Percentiles rank a stretch among this genome's conserved stretches.
Evolutionary conservation across 2,797 vertebrate genomes (phyloP).

Genomic region (Tokudaia tokunoshimensis): DNA sequence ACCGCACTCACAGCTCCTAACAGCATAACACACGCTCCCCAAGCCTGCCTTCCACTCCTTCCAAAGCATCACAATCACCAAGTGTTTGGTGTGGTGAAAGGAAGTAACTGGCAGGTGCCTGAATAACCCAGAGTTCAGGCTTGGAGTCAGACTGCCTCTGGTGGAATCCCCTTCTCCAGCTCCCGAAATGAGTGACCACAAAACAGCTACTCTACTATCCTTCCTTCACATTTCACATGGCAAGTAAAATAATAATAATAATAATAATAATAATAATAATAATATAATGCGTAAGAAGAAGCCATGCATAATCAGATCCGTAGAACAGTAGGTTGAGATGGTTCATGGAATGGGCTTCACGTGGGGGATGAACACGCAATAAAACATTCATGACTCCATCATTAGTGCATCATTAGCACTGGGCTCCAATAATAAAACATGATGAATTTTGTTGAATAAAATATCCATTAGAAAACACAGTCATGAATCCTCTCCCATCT

Average conservation of each 20-base stretch:
- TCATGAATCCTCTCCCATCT: slow-evolving; percentile 8
- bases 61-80: neutral
- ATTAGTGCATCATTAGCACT: neutral
- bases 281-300: neutral
- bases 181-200: neutral
- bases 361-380: neutral
- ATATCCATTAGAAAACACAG: slow-evolving; percentile 60
- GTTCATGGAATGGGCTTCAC: neutral
- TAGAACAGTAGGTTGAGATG: slow-evolving; percentile 32
- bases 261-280: neutral
- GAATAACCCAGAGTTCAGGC: neutral
- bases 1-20: neutral
- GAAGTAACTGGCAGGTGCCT: neutral
- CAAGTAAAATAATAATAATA: neutral
- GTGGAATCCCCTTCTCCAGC: neutral
- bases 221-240: neutral
- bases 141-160: neutral
- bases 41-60: neutral
- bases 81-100: neutral
- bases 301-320: neutral
- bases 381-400: slow-evolving; percentile 44
- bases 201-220: neutral
- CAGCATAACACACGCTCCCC: neutral
- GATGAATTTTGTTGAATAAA: slow-evolving; percentile 60
- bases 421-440: slow-evolving; percentile 55